Base-by-base conservation (phyloP, 2,113 vertebrate species). In the Chionodraco myersi region DNA sequence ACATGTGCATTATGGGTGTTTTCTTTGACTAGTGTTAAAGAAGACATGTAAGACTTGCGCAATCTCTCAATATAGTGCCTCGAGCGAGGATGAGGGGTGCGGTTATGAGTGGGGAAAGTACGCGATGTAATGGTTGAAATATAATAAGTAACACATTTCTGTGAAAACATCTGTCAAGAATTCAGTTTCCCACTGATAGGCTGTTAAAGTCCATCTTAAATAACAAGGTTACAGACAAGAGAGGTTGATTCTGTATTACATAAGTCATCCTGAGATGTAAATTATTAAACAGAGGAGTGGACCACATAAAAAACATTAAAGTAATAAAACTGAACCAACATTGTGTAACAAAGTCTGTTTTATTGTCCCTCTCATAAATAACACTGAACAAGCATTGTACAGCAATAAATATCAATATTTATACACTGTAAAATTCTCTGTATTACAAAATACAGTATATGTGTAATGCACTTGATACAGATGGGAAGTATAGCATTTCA, bases 401-500 rank as follows among this genome's bases (percentile, higher is more conserved):
- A 95, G 94, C 79, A 89, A 94, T 95, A 94, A 92, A 93, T 94
- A 91, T 86, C 77, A 49, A 70, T 79, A 93, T 92, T 93, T 90
- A 94, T 93, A 92, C 93, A 93, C 92, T 92, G 92, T 92, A 92
- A 92, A 93, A 92, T 83, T 91, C 87, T 93, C 90, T 92, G 91
- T 92, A 93, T 94, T 91, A 92, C 92, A 95, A 94, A 95, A 94
- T 94, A 95, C 94, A 94, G 92, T 86, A 89, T 93, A 90, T 92
- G 90, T 92, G 79, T 95, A 95, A 95, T 95, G 92, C 94, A 95
- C 94, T 94, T 94, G 89, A 92, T 91, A 92, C 88, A 88, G 85
- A 88, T 72, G 79, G 90, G 80, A 91, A 90, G 90, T 87, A 88
- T 90, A 90, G 90, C 83, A 91, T 92, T 85, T 92, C 88, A 92